phyloP scores from a whole-genome alignment of 1,140 invertebrate species.

The Drosophila repletoides region DNA sequence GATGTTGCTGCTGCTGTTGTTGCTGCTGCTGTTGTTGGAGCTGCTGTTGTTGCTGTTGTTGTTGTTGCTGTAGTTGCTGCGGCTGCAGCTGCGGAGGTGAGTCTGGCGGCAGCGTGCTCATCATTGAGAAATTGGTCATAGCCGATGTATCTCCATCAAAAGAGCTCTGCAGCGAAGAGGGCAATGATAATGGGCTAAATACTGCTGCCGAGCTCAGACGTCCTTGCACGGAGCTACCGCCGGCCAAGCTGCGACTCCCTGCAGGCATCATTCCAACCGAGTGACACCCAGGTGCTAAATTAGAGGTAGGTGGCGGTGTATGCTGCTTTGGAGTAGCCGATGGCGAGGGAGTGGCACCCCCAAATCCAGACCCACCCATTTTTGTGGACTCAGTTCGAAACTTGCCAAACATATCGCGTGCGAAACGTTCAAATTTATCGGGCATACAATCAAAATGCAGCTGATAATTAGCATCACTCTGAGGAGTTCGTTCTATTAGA shows the following conservation, averaged over 20 bases:
- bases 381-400: constrained; percentile 85
- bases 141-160: constrained; percentile 86
- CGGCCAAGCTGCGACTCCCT: constrained; percentile 5
- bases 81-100: constrained; percentile 70
- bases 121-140: constrained; percentile 82
- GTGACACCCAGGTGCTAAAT: constrained; percentile 20
- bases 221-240: constrained; percentile 54
- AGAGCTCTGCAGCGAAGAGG: constrained; percentile 89
- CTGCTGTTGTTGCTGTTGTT: constrained; percentile 29
- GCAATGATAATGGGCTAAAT: constrained; percentile 86
- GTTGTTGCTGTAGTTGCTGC: constrained; percentile 36
- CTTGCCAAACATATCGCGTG: constrained; percentile 88
- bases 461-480: constrained; percentile 89
- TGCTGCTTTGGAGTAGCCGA: constrained; percentile 27
- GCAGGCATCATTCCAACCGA: constrained; percentile 10
- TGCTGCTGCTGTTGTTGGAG: constrained; percentile 79
- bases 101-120: constrained; percentile 82
- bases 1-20: constrained; percentile 33
- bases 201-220: constrained; percentile 58
- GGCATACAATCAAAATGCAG: constrained; percentile 92
- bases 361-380: constrained; percentile 1
- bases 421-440: constrained; percentile 89
- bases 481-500: constrained; percentile 90
- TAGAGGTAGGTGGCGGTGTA: constrained; percentile 21
- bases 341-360: constrained; percentile 8